These are phyloP conservation scores for Leucopsar rothschildi DNA, from an alignment of 2,113 vertebrate genomes.

Conservation along the genomic window DNA sequence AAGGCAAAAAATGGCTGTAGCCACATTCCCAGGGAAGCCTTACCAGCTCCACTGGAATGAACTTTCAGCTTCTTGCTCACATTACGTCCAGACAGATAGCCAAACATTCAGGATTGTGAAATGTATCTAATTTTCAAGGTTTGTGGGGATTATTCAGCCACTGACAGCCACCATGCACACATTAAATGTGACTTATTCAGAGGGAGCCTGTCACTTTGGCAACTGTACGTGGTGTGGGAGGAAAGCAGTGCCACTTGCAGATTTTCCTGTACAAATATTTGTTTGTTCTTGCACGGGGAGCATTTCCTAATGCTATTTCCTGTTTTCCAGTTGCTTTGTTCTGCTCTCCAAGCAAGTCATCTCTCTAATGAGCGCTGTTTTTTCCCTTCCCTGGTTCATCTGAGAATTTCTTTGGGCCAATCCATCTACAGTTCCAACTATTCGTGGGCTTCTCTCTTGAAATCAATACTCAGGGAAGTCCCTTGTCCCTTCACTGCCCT, in stretches of 20 bases:
- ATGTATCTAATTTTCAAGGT: neutral
- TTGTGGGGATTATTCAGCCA: neutral
- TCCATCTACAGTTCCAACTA: neutral
- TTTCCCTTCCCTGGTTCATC: neutral
- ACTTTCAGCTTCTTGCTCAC: neutral
- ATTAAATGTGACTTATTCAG: neutral
- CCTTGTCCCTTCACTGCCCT: neutral
- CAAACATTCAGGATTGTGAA: neutral
- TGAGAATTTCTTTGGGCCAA: neutral
- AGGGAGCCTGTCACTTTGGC: neutral
- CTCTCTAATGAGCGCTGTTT: neutral
- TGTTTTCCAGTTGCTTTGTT: conserved; percentile 18
- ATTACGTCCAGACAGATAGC: neutral
- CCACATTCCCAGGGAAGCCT: neutral
- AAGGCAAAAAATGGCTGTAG: neutral
- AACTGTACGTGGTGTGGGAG: neutral
- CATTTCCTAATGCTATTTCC: neutral
- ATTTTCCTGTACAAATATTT: neutral
- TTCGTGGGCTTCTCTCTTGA: fast-evolving
- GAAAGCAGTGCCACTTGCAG: neutral
- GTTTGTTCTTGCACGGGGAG: neutral
- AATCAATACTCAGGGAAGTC: neutral
- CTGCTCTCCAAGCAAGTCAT: neutral
- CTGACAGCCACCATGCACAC: neutral
- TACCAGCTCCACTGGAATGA: neutral